phyloP scores from a whole-genome alignment of 2,113 vertebrate species.

The Pimephales promelas region DNA sequence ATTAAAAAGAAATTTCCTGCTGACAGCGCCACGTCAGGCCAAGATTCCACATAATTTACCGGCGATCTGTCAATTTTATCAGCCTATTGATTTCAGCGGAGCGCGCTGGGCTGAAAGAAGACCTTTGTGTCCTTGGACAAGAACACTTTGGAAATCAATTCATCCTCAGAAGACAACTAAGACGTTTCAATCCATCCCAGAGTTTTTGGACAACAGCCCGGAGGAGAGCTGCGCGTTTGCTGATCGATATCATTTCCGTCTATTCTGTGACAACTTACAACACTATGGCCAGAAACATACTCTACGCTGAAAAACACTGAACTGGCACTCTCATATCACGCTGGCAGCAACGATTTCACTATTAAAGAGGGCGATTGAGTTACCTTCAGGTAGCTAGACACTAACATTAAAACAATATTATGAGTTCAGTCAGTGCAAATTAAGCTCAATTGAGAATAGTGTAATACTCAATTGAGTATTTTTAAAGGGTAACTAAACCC shows the following conservation, averaged over 20 bases:
- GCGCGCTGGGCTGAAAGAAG: constrained; percentile 35
- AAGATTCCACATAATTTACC: constrained; percentile 63
- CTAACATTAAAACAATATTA: not conserved
- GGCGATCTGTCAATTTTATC: constrained; percentile 63
- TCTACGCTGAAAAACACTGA: not conserved
- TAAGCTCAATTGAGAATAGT: not conserved
- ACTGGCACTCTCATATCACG: not conserved
- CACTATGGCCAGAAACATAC: not conserved
- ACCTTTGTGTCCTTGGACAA: constrained; percentile 48
- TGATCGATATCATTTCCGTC: constrained; percentile 41
- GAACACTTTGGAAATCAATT: constrained; percentile 41
- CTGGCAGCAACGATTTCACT: not conserved
- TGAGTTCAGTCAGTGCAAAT: not conserved
- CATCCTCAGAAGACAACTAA: constrained; percentile 18
- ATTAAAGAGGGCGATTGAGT: too few relatives aligned
- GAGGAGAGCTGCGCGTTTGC: not conserved
- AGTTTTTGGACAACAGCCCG: constrained; percentile 15
- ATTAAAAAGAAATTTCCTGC: constrained; percentile 72
- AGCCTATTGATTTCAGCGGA: constrained; percentile 61
- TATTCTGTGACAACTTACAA: not conserved
- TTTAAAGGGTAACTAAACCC: too few relatives aligned
- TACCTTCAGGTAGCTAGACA: not conserved
- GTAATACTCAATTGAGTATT: not conserved
- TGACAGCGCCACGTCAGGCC: constrained; percentile 59
- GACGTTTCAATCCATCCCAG: not conserved